A percentile compares a stretch with the other conserved stretches of the same genome.
phyloP scores from a whole-genome alignment of 2,797 vertebrate species.

The Hydrocynus forskahlii region DNA sequence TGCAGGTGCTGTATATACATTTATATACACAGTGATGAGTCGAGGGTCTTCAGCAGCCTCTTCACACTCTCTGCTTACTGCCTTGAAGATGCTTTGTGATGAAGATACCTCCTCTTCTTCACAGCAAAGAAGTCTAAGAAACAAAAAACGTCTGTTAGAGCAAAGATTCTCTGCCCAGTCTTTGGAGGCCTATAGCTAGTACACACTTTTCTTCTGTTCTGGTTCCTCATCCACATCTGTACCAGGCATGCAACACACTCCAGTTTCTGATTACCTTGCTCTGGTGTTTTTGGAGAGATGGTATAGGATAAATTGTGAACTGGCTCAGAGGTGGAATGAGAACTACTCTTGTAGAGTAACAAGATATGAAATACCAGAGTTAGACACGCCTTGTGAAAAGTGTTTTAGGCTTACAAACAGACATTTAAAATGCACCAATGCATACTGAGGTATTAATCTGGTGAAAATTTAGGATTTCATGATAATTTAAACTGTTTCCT shows the following conservation, averaged over 20 bases:
- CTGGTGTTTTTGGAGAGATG: background rate
- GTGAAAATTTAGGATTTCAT: background rate
- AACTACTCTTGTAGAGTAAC: background rate
- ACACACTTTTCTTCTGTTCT: background rate
- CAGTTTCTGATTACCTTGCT: background rate
- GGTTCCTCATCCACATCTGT: background rate
- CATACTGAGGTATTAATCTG: no score
- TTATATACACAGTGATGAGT: slow-evolving; percentile 33
- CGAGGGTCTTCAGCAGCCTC: background rate
- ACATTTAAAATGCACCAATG: no score
- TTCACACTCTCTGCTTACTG: slow-evolving; percentile 62
- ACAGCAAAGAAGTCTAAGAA: slow-evolving; percentile 78
- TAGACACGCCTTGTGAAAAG: background rate
- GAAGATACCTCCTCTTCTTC: slow-evolving; percentile 72
- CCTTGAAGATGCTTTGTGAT: slow-evolving; percentile 67
- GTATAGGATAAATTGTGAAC: background rate
- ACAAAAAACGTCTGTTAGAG: slow-evolving; percentile 21
- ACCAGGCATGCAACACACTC: background rate
- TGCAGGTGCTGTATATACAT: slow-evolving; percentile 50
- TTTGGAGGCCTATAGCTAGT: background rate
- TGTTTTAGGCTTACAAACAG: no score
- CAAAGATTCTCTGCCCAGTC: background rate
- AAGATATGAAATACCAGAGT: background rate
- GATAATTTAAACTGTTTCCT: background rate
- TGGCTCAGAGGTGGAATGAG: background rate